Conservation (phyloP, 2,797 vertebrate genomes). For the Danio albolineatus region DNA sequence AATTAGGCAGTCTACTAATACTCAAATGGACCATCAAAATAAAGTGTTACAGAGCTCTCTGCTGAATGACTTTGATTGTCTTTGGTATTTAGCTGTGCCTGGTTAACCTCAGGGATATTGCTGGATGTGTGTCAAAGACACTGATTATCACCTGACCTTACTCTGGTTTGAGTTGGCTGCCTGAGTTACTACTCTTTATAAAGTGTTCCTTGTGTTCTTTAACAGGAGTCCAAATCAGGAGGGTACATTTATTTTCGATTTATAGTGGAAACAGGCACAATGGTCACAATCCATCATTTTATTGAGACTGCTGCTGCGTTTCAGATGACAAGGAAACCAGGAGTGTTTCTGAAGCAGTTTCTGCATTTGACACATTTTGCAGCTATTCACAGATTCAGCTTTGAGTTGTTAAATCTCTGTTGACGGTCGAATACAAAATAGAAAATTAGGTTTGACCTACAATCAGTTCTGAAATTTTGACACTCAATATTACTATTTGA, state of each 20-base stretch:
- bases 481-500: too few species aligned
- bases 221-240: conserved; percentile 62
- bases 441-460: too few species aligned
- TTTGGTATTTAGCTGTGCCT: conserved; percentile 62
- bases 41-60: too few species aligned
- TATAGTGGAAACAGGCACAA: conserved; percentile 56
- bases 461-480: too few species aligned
- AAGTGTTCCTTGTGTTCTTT: conserved; percentile 51
- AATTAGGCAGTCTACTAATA: too few species aligned
- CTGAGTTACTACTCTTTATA: conserved; percentile 4
- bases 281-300: conserved; percentile 57
- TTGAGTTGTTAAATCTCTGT: too few species aligned
- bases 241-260: conserved; percentile 65
- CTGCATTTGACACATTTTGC: conserved; percentile 1
- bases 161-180: conserved; percentile 32
- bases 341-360: background rate
- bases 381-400: background rate
- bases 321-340: conserved; percentile 63
- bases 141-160: conserved; percentile 53
- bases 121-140: conserved; percentile 61
- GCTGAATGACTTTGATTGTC: conserved; percentile 57
- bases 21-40: too few species aligned
- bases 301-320: conserved; percentile 57
- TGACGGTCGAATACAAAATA: too few species aligned
- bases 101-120: conserved; percentile 72